A percentile compares a stretch with the other conserved stretches of the same genome.
Conservation (phyloP, 2,113 vertebrate species). For the Salvator merianae region DNA sequence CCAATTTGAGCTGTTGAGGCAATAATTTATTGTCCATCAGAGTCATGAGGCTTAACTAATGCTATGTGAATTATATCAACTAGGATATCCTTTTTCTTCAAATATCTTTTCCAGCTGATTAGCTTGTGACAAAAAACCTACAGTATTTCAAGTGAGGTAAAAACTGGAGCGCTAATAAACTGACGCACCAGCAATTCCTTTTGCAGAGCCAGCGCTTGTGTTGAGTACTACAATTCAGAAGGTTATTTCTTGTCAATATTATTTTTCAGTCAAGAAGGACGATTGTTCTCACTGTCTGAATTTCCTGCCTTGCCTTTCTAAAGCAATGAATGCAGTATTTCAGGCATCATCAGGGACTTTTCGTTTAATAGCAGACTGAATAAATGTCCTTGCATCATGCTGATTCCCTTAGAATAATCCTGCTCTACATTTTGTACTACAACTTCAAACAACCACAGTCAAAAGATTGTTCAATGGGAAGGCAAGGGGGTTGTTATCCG, state of each 20-base stretch:
- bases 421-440: not conserved
- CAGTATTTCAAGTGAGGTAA: slow-evolving; percentile 61
- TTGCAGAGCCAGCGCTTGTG: not conserved
- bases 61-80: slow-evolving; percentile 67
- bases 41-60: slow-evolving; percentile 66
- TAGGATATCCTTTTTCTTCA: slow-evolving; percentile 67
- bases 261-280: slow-evolving; percentile 28
- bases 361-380: slow-evolving; percentile 23
- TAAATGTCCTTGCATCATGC: not conserved
- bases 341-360: slow-evolving; percentile 13
- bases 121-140: slow-evolving; percentile 61
- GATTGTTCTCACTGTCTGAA: slow-evolving; percentile 34
- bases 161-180: slow-evolving; percentile 59
- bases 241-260: slow-evolving; percentile 22
- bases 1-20: slow-evolving; percentile 63
- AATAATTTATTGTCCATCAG: slow-evolving; percentile 74
- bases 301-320: slow-evolving; percentile 25
- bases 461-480: not conserved
- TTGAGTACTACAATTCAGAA: not conserved
- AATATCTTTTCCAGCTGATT: slow-evolving; percentile 69
- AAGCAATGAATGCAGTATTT: slow-evolving; percentile 12
- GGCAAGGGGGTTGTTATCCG: no score
- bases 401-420: not conserved
- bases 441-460: not conserved
- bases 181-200: slow-evolving; percentile 37